Conservation (phyloP, 2,797 vertebrate species). For the Scolopax bukidnonensis region DNA sequence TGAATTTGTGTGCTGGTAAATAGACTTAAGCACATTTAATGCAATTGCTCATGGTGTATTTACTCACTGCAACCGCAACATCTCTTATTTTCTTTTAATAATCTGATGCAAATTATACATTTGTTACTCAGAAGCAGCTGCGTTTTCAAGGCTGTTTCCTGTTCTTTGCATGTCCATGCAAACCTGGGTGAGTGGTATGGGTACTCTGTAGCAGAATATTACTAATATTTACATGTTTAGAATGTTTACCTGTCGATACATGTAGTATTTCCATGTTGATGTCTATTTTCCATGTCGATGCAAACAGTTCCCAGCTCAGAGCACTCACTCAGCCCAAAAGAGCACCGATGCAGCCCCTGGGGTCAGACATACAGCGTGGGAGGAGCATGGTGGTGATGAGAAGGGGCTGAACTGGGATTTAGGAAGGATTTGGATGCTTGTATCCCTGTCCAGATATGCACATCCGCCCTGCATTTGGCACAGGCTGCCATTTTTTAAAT, state of each 20-base stretch:
- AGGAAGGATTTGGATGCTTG: neutral
- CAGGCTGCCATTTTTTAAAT: neutral
- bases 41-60: neutral
- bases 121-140: neutral
- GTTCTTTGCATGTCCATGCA: conserved; percentile 31
- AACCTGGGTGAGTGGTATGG: neutral
- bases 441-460: neutral
- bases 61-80: neutral
- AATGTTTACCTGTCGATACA: neutral
- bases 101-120: neutral
- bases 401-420: neutral
- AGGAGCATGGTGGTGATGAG: neutral
- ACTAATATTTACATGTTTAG: neutral
- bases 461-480: neutral
- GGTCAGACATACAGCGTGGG: fast-evolving
- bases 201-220: neutral
- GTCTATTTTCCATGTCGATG: neutral
- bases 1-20: neutral
- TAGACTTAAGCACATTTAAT: neutral
- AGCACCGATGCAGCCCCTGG: neutral
- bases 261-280: neutral
- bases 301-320: neutral
- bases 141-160: neutral
- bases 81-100: neutral
- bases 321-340: neutral